These are phyloP conservation scores for Pseudopipra pipra DNA, from an alignment of 2,113 vertebrate species.

Conservation along the genomic window DNA sequence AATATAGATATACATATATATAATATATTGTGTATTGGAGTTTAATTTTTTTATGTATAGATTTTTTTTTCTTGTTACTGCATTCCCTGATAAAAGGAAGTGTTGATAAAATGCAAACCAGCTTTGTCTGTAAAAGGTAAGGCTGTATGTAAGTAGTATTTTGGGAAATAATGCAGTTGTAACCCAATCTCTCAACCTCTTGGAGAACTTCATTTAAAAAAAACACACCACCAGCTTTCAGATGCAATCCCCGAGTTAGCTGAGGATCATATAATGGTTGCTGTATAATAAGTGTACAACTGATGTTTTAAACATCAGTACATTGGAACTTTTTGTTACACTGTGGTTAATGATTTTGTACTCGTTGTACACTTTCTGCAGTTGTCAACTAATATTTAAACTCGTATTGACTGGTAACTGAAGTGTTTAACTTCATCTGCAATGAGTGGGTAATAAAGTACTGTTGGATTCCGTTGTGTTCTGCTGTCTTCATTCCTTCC, in stretches of 20 bases:
- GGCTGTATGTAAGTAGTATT: not conserved
- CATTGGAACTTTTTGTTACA: not conserved
- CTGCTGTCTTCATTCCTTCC: not conserved
- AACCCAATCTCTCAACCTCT: not conserved
- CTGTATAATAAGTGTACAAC: slow-evolving; percentile 6
- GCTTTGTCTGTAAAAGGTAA: not conserved
- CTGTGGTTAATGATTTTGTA: slow-evolving; percentile 26
- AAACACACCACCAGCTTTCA: not conserved
- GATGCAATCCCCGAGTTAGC: not conserved
- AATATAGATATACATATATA: not conserved
- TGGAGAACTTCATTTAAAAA: not conserved
- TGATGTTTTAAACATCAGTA: not conserved
- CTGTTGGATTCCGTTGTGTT: slow-evolving; percentile 3
- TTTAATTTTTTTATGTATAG: not conserved
- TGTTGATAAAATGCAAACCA: not conserved
- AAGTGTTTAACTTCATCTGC: slow-evolving; percentile 48
- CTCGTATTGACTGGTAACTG: not conserved
- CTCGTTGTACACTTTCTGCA: slow-evolving; percentile 8
- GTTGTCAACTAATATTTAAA: slow-evolving; percentile 43
- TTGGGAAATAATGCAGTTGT: not conserved
- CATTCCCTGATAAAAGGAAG: not conserved
- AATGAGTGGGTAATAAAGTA: slow-evolving; percentile 53
- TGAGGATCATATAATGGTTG: not conserved
- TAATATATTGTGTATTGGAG: not conserved
- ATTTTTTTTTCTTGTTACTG: not conserved